Percentiles rank a stretch among this genome's conserved stretches.
These are phyloP conservation scores for Epirrita christyi DNA, from an alignment of 2,888 invertebrate species.

Conservation along the genomic window DNA sequence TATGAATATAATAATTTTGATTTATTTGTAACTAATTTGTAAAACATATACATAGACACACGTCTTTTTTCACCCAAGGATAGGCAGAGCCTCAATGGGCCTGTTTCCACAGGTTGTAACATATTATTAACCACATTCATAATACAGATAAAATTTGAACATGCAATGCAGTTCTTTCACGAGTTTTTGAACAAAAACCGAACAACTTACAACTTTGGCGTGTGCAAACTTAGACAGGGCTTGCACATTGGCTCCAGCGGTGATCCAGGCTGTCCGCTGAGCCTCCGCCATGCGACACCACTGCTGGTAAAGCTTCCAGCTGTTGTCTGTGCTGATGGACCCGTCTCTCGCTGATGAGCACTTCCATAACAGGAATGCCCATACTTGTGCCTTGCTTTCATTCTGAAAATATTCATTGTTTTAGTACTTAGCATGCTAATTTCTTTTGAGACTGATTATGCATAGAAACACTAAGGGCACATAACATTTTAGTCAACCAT, in stretches of 20 bases:
- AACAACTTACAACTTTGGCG: constrained; percentile 86
- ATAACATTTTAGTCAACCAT: too few species aligned
- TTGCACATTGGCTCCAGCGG: constrained; percentile 91
- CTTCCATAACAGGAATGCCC: constrained; percentile 94
- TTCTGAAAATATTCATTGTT: constrained; percentile 69
- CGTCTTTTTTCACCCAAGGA: too few species aligned
- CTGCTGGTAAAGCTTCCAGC: constrained; percentile 93
- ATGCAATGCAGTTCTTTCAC: not conserved
- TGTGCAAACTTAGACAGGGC: constrained; percentile 87
- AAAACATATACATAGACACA: too few species aligned
- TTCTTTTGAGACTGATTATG: too few species aligned
- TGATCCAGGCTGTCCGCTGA: constrained; percentile 91
- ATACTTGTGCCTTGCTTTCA: constrained; percentile 92
- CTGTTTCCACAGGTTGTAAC: too few species aligned
- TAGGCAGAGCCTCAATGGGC: too few species aligned
- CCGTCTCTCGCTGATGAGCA: constrained; percentile 76
- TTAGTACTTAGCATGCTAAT: not conserved
- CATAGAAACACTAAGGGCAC: too few species aligned
- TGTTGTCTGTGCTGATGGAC: constrained; percentile 83
- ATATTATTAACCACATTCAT: too few species aligned
- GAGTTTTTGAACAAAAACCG: not conserved
- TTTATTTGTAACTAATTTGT: too few species aligned
- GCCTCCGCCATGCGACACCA: constrained; percentile 92
- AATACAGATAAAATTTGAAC: too few species aligned
- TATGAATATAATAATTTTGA: too few species aligned